Evolutionary conservation across 1,140 invertebrate genomes (phyloP).

Genomic region (Papilio helenus): DNA sequence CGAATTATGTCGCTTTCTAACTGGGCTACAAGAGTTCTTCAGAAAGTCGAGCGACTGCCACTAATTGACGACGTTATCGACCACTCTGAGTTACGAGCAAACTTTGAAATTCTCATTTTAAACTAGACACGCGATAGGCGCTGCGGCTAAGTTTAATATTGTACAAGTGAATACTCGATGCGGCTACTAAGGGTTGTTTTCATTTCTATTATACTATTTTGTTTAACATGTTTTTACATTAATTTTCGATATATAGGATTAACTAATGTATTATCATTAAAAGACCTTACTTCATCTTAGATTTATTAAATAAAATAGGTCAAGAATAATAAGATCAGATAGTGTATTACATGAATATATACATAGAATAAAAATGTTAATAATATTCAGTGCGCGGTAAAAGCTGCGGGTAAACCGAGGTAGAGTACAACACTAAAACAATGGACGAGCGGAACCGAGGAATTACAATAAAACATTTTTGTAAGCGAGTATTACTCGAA

Average conservation of each 20-base stretch:
- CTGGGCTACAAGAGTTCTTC: conserved; percentile 35
- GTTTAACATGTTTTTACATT: too few species aligned
- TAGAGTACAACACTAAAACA: conserved; percentile 57
- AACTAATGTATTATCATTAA: too few species aligned
- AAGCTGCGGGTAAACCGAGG: conserved; percentile 22
- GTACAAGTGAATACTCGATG: conserved; percentile 40
- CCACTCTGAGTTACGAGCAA: conserved; percentile 56
- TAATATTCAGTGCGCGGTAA: conserved; percentile 31
- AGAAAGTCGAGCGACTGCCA: conserved; percentile 41
- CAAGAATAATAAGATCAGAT: conserved; percentile 37
- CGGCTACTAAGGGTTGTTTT: neutral
- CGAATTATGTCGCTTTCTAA: conserved; percentile 32
- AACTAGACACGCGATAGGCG: conserved; percentile 64
- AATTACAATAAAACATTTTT: conserved; percentile 38
- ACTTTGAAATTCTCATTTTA: conserved; percentile 63
- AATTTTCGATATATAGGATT: too few species aligned
- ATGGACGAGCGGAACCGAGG: conserved; percentile 45
- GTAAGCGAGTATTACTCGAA: conserved; percentile 33
- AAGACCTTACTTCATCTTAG: too few species aligned
- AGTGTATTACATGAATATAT: neutral
- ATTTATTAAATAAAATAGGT: conserved; percentile 1
- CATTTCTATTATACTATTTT: too few species aligned
- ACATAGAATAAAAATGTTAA: conserved; percentile 30
- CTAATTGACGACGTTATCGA: conserved; percentile 71
- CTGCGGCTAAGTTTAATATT: conserved; percentile 56